These are phyloP conservation scores for Crotalus tigris DNA, from an alignment of 2,113 vertebrate species.

Conservation along the genomic window DNA sequence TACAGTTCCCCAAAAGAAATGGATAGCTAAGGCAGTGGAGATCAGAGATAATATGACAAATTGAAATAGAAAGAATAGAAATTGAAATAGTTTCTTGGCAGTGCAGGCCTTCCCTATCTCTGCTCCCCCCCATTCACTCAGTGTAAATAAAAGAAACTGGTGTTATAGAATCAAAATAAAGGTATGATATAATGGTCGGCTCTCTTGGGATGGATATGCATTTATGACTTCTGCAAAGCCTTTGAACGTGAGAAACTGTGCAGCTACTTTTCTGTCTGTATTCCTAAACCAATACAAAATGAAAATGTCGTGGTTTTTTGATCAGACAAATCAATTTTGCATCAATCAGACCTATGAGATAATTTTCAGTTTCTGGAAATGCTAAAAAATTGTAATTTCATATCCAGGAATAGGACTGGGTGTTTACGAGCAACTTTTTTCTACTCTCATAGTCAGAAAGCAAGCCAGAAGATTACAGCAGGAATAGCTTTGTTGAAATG, in stretches of 20 bases:
- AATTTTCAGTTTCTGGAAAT: neutral
- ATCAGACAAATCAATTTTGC: neutral
- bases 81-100: neutral
- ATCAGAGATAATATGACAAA: conserved; percentile 48
- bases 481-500: neutral
- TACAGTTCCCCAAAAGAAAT: conserved; percentile 16
- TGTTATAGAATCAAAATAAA: conserved; percentile 18
- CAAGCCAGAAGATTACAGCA: neutral
- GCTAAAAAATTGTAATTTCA: neutral
- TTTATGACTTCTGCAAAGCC: neutral
- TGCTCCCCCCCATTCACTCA: neutral
- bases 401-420: neutral
- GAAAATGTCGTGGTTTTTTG: neutral
- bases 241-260: conserved; percentile 14
- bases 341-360: neutral
- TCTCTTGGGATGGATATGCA: neutral
- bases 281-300: neutral
- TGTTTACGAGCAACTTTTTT: neutral
- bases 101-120: neutral
- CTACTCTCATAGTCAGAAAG: neutral
- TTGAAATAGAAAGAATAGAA: conserved; percentile 54
- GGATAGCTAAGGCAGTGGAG: conserved; percentile 5
- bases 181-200: neutral
- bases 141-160: neutral
- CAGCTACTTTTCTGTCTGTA: neutral